Conservation (phyloP, 2,797 vertebrate genomes). For the Gouania willdenowi region DNA sequence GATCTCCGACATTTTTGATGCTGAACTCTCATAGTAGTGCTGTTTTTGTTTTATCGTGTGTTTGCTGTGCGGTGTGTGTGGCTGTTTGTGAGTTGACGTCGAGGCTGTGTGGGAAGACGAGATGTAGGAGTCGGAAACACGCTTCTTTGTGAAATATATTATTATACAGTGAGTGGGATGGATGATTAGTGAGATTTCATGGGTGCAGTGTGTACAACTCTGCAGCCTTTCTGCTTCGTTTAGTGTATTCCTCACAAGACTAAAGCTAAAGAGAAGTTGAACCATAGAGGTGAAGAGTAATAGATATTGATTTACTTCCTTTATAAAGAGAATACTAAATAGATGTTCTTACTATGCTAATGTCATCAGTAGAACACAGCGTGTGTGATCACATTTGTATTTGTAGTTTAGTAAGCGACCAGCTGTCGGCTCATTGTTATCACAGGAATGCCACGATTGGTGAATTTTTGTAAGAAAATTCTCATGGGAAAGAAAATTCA, state of each 20-base stretch:
- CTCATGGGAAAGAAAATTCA: constrained; percentile 15
- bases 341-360: too few relatives aligned
- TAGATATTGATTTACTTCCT: too few relatives aligned
- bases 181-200: constrained; percentile 61
- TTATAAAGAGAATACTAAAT: too few relatives aligned
- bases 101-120: constrained; percentile 25
- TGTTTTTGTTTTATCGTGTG: too few relatives aligned
- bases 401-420: constrained; percentile 6
- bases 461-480: constrained; percentile 26
- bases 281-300: too few relatives aligned
- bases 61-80: constrained; percentile 2
- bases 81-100: constrained; percentile 34
- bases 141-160: constrained; percentile 34
- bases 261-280: too few relatives aligned
- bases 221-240: constrained; percentile 26
- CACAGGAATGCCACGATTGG: constrained; percentile 27
- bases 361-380: constrained; percentile 19
- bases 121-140: constrained; percentile 36
- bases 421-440: constrained; percentile 28
- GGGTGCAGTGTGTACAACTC: constrained; percentile 21
- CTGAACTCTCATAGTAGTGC: too few relatives aligned
- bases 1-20: too few relatives aligned
- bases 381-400: constrained; percentile 1
- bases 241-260: too few relatives aligned
- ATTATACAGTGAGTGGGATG: constrained; percentile 56